phyloP scores from a whole-genome alignment of 2,113 vertebrate species.

The Dolichotis patagonum region DNA sequence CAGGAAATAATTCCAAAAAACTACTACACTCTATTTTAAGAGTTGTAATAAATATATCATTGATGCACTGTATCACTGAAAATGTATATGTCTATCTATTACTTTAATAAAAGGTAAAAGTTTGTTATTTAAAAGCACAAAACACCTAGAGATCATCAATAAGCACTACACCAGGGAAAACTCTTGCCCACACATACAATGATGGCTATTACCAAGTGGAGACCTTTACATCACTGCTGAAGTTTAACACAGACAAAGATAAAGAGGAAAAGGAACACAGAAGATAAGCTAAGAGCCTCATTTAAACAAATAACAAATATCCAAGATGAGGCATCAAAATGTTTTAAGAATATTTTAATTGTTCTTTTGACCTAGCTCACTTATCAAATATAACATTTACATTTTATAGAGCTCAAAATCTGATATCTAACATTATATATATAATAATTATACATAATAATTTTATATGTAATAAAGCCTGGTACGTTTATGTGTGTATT shows the following conservation, averaged over 20 bases:
- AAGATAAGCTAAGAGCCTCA: not conserved
- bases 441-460: not conserved
- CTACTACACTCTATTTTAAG: not conserved
- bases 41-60: not conserved
- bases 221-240: not conserved
- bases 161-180: not conserved
- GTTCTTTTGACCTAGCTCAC: not conserved
- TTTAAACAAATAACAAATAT: not conserved
- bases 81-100: not conserved
- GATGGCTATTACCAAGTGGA: not conserved
- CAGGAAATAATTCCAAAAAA: not conserved
- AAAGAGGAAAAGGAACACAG: not conserved
- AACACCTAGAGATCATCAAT: not conserved
- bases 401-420: constrained; percentile 22
- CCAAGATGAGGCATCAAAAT: not conserved
- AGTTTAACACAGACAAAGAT: not conserved
- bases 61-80: not conserved
- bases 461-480: not conserved
- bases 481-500: not conserved
- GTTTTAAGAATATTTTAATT: not conserved
- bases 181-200: no score
- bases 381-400: not conserved
- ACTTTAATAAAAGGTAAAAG: not conserved
- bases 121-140: constrained; percentile 45
- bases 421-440: not conserved